Evolutionary conservation across 2,888 invertebrate species (phyloP).

Genomic region (Zygothrica quintamaculata): DNA sequence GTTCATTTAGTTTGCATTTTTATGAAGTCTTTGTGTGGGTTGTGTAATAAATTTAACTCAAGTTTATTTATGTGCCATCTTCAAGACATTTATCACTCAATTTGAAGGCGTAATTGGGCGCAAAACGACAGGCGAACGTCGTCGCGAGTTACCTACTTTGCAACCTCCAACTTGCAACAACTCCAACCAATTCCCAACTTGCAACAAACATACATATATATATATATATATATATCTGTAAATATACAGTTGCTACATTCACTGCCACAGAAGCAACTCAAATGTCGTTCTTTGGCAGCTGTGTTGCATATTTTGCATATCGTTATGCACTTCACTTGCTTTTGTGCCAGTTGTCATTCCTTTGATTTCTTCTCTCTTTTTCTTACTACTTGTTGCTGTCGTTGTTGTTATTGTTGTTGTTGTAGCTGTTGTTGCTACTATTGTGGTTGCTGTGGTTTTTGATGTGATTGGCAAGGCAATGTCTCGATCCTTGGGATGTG

Average conservation of each 20-base stretch:
- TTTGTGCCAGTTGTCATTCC: conserved; percentile 2
- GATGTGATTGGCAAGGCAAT: conserved; percentile 40
- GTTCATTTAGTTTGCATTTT: conserved; percentile 81
- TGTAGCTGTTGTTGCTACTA: conserved; percentile 18
- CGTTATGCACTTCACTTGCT: conserved; percentile 65
- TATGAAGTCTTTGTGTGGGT: conserved; percentile 82
- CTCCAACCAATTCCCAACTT: too few species aligned
- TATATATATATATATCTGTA: too few species aligned
- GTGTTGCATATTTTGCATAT: conserved; percentile 79
- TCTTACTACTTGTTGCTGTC: conserved; percentile 4
- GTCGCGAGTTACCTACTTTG: conserved; percentile 8
- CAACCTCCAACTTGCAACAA: conserved; percentile 48
- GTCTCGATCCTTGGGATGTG: conserved; percentile 37
- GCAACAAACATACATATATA: background rate
- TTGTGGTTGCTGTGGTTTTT: background rate
- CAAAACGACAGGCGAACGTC: conserved; percentile 70
- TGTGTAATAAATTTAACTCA: conserved; percentile 80
- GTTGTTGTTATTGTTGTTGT: conserved; percentile 14
- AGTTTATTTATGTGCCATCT: conserved; percentile 80
- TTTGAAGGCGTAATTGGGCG: conserved; percentile 82
- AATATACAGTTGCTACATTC: background rate
- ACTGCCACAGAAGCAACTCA: conserved; percentile 41
- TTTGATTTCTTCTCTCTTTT: conserved; percentile 10
- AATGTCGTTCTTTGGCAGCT: conserved; percentile 49
- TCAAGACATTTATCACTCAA: conserved; percentile 79